These are phyloP conservation scores for Torymus tubicola DNA, from an alignment of 2,888 invertebrate species.

Conservation along the genomic window DNA sequence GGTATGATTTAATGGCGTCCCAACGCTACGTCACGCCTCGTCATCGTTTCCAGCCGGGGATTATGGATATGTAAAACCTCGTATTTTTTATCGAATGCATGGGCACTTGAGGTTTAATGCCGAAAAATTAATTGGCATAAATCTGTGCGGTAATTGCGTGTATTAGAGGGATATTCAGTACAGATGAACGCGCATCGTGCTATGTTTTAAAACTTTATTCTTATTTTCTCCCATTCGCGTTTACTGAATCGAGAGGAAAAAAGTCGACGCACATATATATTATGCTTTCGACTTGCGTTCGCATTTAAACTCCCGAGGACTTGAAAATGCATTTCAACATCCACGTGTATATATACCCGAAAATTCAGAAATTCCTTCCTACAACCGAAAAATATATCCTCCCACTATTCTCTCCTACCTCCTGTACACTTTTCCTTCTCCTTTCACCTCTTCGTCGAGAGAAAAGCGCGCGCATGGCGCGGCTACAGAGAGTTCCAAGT, in stretches of 20 bases:
- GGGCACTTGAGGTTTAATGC: conserved; percentile 69
- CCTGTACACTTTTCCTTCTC: too few species aligned
- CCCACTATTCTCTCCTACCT: too few species aligned
- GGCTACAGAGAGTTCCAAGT: conserved; percentile 64
- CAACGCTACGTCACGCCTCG: conserved; percentile 71
- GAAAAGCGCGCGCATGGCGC: conserved; percentile 44
- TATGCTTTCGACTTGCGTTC: too few species aligned
- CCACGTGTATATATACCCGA: too few species aligned
- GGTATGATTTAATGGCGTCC: conserved; percentile 72
- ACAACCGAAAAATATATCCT: too few species aligned
- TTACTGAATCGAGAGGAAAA: too few species aligned
- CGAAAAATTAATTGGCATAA: conserved; percentile 73
- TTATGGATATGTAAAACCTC: conserved; percentile 55
- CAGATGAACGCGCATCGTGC: not conserved
- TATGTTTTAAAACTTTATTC: conserved; percentile 3
- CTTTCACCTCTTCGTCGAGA: too few species aligned
- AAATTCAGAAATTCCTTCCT: too few species aligned
- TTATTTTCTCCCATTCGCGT: too few species aligned
- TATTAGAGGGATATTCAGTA: conserved; percentile 60
- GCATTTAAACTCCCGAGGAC: too few species aligned
- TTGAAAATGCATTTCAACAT: too few species aligned
- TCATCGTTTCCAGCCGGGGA: conserved; percentile 65
- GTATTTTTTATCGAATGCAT: conserved; percentile 61
- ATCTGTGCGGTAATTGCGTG: conserved; percentile 64
- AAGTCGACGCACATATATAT: too few species aligned